These are phyloP conservation scores for Opisthocomus hoazin DNA, from an alignment of 2,113 vertebrate species.

Conservation along the genomic window DNA sequence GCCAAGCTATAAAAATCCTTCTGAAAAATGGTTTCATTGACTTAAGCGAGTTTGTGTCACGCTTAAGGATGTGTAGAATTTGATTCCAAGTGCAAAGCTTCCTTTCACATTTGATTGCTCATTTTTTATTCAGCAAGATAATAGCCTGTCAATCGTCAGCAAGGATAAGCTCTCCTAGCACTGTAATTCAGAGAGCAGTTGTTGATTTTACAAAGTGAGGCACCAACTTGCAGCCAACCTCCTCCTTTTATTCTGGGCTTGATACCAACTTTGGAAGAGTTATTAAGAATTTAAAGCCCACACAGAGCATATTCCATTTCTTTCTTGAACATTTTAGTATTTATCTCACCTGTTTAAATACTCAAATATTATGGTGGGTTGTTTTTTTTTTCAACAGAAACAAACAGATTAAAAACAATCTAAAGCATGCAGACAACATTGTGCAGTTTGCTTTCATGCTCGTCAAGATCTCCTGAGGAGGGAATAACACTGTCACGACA, in stretches of 20 bases:
- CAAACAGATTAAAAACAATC: background rate
- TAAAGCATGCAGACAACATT: background rate
- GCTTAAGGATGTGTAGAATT: background rate
- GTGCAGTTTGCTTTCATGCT: background rate
- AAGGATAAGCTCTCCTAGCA: background rate
- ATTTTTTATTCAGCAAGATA: constrained; percentile 35
- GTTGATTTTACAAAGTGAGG: background rate
- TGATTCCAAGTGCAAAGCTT: background rate
- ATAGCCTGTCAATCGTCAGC: background rate
- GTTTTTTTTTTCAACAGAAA: background rate
- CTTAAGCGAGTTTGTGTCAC: background rate
- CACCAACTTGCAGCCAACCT: background rate
- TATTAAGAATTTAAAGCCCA: background rate
- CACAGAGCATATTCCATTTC: background rate
- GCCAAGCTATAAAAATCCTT: background rate
- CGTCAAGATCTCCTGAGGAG: background rate
- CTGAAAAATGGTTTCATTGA: background rate
- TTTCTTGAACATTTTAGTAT: background rate
- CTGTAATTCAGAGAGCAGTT: background rate
- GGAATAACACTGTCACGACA: background rate
- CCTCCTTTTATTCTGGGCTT: background rate
- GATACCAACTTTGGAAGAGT: background rate
- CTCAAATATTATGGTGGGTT: background rate
- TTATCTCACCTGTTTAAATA: background rate
- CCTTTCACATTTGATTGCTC: background rate